Evolutionary conservation across 2,113 vertebrate genomes (phyloP).

Genomic region (Turnix velox): DNA sequence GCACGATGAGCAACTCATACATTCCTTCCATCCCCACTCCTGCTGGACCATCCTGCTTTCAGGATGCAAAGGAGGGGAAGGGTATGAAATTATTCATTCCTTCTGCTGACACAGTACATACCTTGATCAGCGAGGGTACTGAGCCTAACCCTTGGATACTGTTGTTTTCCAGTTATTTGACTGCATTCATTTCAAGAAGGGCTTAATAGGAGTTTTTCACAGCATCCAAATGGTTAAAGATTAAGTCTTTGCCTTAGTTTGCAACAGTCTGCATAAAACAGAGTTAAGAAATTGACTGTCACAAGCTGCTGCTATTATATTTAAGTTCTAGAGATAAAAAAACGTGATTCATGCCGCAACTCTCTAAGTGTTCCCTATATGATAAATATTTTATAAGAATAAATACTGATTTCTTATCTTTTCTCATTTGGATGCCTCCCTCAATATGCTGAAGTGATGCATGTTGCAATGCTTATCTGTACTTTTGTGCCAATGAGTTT

Average conservation of each 20-base stretch:
- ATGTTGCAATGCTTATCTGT: slow-evolving; percentile 29
- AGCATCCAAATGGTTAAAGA: slow-evolving; percentile 12
- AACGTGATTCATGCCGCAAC: not conserved
- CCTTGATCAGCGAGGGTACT: not conserved
- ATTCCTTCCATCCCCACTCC: not conserved
- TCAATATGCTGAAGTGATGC: slow-evolving; percentile 24
- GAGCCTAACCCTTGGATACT: not conserved
- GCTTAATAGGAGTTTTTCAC: not conserved
- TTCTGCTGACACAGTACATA: not conserved
- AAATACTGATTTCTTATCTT: slow-evolving; percentile 18
- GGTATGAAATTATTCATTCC: not conserved
- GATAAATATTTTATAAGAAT: not conserved
- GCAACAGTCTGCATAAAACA: not conserved
- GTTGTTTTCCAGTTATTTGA: slow-evolving; percentile 4
- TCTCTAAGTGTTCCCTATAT: not conserved
- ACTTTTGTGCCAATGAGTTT: not conserved
- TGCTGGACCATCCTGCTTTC: not conserved
- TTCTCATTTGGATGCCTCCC: slow-evolving; percentile 43
- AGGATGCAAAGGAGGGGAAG: not conserved
- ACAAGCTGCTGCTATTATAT: not conserved
- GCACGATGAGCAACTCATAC: not conserved
- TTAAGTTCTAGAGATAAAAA: not conserved
- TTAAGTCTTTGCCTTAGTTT: not conserved
- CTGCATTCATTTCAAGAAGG: not conserved
- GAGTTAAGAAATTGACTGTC: not conserved